These are phyloP conservation scores for Orgyia antiqua DNA, from an alignment of 2,888 invertebrate species.

Conservation along the genomic window DNA sequence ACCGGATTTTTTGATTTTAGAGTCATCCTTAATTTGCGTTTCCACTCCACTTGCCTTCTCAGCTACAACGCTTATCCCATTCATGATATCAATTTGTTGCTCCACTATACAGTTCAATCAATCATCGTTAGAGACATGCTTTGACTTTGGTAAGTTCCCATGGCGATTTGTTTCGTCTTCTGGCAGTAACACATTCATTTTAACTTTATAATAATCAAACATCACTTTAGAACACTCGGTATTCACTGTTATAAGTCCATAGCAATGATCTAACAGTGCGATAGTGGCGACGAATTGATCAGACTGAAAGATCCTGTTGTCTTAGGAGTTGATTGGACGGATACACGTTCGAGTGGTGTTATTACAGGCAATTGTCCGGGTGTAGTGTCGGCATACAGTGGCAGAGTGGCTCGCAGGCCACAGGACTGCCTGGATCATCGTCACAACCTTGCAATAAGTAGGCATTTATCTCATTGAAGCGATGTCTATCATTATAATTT, in stretches of 20 bases:
- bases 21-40: conserved; percentile 41
- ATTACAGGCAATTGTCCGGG: conserved; percentile 68
- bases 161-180: conserved; percentile 14
- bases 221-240: conserved; percentile 25
- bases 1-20: conserved; percentile 43
- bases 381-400: conserved; percentile 55
- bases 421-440: conserved; percentile 56
- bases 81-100: conserved; percentile 49
- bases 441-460: conserved; percentile 71
- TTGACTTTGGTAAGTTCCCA: conserved; percentile 19
- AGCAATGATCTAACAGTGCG: conserved; percentile 23
- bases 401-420: conserved; percentile 44
- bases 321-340: conserved; percentile 69
- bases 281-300: conserved; percentile 39
- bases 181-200: conserved; percentile 22
- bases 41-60: conserved; percentile 51
- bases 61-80: conserved; percentile 54
- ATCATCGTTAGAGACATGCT: conserved; percentile 36
- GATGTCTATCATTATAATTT: conserved; percentile 63
- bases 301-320: conserved; percentile 64
- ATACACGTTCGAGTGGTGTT: conserved; percentile 69
- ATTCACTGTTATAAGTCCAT: conserved; percentile 18
- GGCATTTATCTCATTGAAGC: conserved; percentile 73
- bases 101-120: conserved; percentile 37
- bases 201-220: conserved; percentile 18